These are phyloP conservation scores for Elaphurus davidianus DNA, from an alignment of 2,113 vertebrate species.

Conservation along the genomic window DNA sequence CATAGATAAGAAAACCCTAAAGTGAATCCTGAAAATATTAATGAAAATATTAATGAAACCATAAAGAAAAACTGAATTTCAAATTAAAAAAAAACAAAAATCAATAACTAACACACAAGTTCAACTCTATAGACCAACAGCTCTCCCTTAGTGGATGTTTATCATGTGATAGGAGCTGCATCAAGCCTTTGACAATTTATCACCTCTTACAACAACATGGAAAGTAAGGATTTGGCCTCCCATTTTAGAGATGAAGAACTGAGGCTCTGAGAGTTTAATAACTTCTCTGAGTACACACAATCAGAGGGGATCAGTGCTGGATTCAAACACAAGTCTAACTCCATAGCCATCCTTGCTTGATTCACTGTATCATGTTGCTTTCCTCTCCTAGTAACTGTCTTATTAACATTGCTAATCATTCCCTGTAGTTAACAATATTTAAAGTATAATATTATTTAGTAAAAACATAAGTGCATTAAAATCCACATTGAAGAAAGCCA, in stretches of 20 bases:
- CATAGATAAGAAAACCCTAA: background rate
- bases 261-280: background rate
- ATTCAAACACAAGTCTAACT: background rate
- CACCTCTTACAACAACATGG: background rate
- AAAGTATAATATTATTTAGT: background rate
- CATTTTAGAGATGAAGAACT: background rate
- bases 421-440: background rate
- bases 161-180: background rate
- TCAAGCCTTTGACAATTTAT: background rate
- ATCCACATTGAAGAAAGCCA: background rate
- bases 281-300: background rate
- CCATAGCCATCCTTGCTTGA: background rate
- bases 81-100: background rate
- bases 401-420: background rate
- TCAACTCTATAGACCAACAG: background rate
- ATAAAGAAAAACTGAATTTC: background rate
- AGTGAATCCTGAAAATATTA: background rate
- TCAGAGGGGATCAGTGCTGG: background rate
- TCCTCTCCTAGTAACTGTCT: background rate
- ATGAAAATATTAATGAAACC: background rate
- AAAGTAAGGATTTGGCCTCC: background rate
- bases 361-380: background rate
- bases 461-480: background rate
- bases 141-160: background rate
- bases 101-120: background rate